A percentile compares a stretch with the other conserved stretches of the same genome.
phyloP scores from a whole-genome alignment of 2,113 vertebrate genomes.

The Hemichromis elongatus region DNA sequence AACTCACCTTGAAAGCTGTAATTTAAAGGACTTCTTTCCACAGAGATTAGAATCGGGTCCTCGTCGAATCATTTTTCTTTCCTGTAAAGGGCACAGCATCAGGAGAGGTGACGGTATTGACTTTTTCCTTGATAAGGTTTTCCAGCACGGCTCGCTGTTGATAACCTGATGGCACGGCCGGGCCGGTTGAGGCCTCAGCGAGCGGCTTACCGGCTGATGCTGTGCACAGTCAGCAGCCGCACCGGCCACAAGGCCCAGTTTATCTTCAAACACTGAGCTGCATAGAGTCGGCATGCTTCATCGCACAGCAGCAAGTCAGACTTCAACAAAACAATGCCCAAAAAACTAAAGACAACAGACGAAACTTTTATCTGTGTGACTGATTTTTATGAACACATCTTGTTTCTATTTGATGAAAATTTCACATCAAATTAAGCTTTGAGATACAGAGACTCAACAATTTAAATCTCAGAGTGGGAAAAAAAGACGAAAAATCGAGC shows the following conservation, averaged over 20 bases:
- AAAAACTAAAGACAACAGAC: background rate
- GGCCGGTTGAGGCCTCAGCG: slow-evolving; percentile 15
- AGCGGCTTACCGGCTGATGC: slow-evolving; percentile 30
- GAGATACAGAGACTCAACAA: background rate
- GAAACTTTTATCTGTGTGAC: background rate
- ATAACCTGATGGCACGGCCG: slow-evolving; percentile 1
- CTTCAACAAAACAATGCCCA: background rate
- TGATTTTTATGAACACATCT: background rate
- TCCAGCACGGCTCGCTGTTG: background rate
- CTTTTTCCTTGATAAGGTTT: slow-evolving; percentile 42
- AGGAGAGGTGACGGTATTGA: slow-evolving; percentile 16
- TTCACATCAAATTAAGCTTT: background rate
- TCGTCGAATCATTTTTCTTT: slow-evolving; percentile 10
- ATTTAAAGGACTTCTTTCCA: slow-evolving; percentile 2
- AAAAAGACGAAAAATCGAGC: background rate
- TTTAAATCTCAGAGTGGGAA: background rate
- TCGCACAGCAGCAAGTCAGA: slow-evolving; percentile 15
- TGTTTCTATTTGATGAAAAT: background rate
- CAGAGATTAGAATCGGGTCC: slow-evolving; percentile 16
- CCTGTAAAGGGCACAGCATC: slow-evolving; percentile 29
- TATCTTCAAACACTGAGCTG: slow-evolving; percentile 32
- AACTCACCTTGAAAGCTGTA: background rate
- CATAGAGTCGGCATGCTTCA: background rate
- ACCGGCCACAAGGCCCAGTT: slow-evolving; percentile 2
- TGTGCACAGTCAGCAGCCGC: slow-evolving; percentile 42